These are phyloP conservation scores for Brachionus rubens DNA, from an alignment of 1,140 invertebrate species.

Conservation along the genomic window DNA sequence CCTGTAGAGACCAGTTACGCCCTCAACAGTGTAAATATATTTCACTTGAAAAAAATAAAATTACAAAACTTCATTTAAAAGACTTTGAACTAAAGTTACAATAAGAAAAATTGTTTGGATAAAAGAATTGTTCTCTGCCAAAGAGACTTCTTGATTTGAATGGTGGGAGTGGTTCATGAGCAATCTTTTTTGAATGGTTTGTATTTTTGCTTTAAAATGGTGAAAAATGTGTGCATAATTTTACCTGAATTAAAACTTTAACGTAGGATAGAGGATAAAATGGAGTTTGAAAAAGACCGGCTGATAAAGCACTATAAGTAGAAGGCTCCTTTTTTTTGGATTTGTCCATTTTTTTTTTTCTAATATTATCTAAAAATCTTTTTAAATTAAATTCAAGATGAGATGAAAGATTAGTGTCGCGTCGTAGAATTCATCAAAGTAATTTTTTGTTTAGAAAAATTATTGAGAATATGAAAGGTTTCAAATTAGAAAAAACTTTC, in stretches of 20 bases:
- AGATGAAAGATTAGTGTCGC: not conserved
- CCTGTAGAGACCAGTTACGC: constrained; percentile 30
- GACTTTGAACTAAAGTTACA: not conserved
- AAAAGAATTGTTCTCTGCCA: constrained; percentile 43
- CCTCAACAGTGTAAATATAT: constrained; percentile 45
- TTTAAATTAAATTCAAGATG: not conserved
- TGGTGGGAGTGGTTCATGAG: constrained; percentile 46
- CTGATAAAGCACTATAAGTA: not conserved
- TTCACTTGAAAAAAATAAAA: constrained; percentile 15
- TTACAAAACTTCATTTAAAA: not conserved
- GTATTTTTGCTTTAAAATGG: no score
- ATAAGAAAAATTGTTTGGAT: constrained; percentile 43
- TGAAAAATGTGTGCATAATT: no score
- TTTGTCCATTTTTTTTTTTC: not conserved
- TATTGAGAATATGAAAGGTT: no score
- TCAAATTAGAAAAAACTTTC: no score
- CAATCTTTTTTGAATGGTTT: no score
- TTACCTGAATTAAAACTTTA: constrained; percentile 45
- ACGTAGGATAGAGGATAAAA: constrained; percentile 34
- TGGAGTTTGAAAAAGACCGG: constrained; percentile 30
- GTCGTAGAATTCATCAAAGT: no score
- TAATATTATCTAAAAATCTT: no score
- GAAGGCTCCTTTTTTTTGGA: constrained; percentile 35
- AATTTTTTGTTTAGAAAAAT: no score
- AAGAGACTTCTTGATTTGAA: constrained; percentile 33